Base-by-base conservation (phyloP, 2,113 vertebrate genomes). In the Malaclemys terrapin region DNA sequence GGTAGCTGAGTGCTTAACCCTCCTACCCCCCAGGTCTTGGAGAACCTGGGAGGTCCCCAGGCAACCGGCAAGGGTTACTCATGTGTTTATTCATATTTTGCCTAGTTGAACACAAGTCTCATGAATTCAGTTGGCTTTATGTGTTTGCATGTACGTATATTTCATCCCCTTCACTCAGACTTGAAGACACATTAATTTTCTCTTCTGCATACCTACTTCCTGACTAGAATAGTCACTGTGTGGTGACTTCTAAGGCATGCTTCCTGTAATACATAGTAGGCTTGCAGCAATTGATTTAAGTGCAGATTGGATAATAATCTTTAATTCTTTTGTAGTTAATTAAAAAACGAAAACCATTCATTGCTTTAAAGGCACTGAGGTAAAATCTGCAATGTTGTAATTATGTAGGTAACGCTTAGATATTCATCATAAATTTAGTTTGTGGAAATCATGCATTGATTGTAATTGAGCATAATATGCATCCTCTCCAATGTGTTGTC, bases 401-500 rank as follows among this genome's bases (percentile, higher is more conserved):
- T 89, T 49, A 86, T 45, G n/a, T 42, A 85, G 82, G 50, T 87
- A 95, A 85, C 69, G 4, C 38, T 94, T 80, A 87, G 52, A 29
- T 72, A 10, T 1, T 12, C 12, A 42, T 75, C 49, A 49, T 62
- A 94, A 91, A 84, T 82, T 27, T 82, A 89, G 20, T 91, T 93
- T 86, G n/a, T 92, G 31, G 35, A 95, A 92, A 91, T 96, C 22
- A 84, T 87, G 29, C 62, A 84, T 50, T 96, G 85, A 72, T 93
- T 94, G 83, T 86, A 93, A 93, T 57, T 89, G 85, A 93, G 38
- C 35, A 25, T 93, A 90, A 93, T 10, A 86, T 56, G 20, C 56
- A n/a, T 72, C 59, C 14, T 93, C 90, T 91, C 59, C 72, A 95
- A 31, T 85, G 65, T 22, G 53, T 62, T 53, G 24, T 87, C 0